Base-by-base conservation (phyloP, 2,888 invertebrate species). In the Synanthedon vespiformis region DNA sequence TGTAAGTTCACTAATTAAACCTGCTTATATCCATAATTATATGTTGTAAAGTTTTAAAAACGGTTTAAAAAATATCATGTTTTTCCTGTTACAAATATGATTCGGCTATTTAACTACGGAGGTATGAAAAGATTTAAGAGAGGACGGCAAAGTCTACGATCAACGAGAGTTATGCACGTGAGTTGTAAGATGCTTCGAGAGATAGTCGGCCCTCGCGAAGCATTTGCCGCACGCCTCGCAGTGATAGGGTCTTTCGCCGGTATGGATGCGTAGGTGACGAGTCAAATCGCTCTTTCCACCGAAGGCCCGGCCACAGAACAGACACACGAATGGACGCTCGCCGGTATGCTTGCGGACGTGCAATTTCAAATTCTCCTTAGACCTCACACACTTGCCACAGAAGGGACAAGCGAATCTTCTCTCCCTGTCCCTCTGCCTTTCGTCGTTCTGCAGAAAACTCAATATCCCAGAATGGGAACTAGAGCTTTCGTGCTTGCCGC, bases 201-300 rank as follows among this genome's bases (percentile, higher is more conserved):
- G 90, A 72, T 96, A 96, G 77, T 96, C 95, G 53, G 95, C 95
- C 52, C 95, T 89, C 27, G 95, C 95, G 80, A 96, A 96, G 77
- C 95, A 95, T 80, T 95, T 95, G 60, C 95, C 95, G 80, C 95
- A 96, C 77, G 95, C 95, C 79, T 95, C 95, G 85, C 95, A 96
- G 76, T 95, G 95, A 80, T 95, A 96, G 40, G 95, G 95, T 56
- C 95, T 88, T 80, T 95, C 95, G 44, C 95, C 95, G 11, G 95
- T 95, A 76, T 95, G 95, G 60, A 95, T 95, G 60, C 95, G 91
- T 58, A 95, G 88, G 75, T 95, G 95, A 34, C 95, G 91, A 14
- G 95, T 95, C 63, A 95, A 83, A 72, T 95, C 95, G 70, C 94
- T 94, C 78, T 95, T 95, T 27, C 95, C 95, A 4, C 95, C 95